These are phyloP conservation scores for Lasioglossum villosulum DNA, from an alignment of 2,888 invertebrate species.

Conservation along the genomic window DNA sequence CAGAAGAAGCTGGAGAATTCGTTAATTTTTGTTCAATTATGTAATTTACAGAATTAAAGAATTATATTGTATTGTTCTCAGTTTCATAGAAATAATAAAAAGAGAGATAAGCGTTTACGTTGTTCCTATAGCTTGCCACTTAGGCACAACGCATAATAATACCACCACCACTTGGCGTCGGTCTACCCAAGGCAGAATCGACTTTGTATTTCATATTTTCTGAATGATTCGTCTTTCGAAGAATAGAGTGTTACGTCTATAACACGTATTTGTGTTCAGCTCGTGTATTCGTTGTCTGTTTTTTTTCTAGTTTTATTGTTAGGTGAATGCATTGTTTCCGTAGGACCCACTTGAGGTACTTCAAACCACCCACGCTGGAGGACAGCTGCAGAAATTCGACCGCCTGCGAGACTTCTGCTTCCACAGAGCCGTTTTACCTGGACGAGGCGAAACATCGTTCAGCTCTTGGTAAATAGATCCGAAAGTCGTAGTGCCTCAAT, in stretches of 20 bases:
- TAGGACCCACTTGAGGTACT: constrained; percentile 55
- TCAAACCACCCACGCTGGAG: constrained; percentile 59
- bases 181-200: not conserved
- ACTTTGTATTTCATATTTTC: not conserved
- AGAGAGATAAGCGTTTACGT: not conserved
- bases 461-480: constrained; percentile 59
- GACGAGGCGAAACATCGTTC: constrained; percentile 64
- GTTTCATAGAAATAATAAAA: not conserved
- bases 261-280: not conserved
- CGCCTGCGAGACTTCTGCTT: constrained; percentile 14
- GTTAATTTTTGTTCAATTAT: not conserved
- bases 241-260: not conserved
- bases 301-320: not conserved
- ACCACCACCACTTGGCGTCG: not conserved
- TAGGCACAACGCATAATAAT: no score
- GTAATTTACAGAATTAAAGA: not conserved
- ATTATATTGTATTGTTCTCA: not conserved
- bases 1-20: not conserved
- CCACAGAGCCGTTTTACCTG: constrained; percentile 64
- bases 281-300: not conserved
- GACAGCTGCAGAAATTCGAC: constrained; percentile 50
- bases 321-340: not conserved
- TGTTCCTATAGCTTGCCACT: no score
- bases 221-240: not conserved
- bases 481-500: not conserved